A percentile compares a stretch with the other conserved stretches of the same genome.
These are phyloP conservation scores for Nylanderia fulva DNA, from an alignment of 1,140 invertebrate genomes.

Conservation along the genomic window DNA sequence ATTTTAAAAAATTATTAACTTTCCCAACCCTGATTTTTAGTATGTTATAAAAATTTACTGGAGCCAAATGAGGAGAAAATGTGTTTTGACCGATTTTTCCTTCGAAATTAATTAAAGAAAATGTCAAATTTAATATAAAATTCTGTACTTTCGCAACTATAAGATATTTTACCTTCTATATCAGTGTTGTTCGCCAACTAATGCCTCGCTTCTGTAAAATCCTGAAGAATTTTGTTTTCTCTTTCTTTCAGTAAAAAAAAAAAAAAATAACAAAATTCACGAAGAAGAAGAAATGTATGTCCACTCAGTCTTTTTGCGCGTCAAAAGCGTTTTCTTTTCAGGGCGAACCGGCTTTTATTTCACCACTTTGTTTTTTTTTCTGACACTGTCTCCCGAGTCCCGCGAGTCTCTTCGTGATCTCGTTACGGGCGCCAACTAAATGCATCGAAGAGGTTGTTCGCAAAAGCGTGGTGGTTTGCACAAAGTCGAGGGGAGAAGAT, in stretches of 20 bases:
- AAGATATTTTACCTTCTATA: constrained; percentile 49
- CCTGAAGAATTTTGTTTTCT: constrained; percentile 5
- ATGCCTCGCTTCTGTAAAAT: not conserved
- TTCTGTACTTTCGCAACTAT: not conserved
- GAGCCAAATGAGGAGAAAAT: too few relatives aligned
- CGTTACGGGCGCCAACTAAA: constrained; percentile 72
- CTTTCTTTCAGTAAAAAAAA: too few relatives aligned
- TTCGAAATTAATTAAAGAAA: not conserved
- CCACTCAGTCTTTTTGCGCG: not conserved
- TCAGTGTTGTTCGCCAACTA: not conserved
- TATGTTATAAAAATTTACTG: too few relatives aligned
- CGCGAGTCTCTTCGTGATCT: constrained; percentile 55
- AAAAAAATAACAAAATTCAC: not conserved
- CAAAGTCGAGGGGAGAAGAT: constrained; percentile 74
- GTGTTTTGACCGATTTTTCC: too few relatives aligned
- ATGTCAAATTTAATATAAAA: not conserved
- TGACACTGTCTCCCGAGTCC: not conserved
- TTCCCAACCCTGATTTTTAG: too few relatives aligned
- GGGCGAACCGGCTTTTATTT: not conserved
- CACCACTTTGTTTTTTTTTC: not conserved
- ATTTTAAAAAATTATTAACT: too few relatives aligned
- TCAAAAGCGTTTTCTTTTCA: not conserved
- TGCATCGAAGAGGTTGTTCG: constrained; percentile 74
- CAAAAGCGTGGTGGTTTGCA: constrained; percentile 69
- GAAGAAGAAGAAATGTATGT: not conserved